Evolutionary conservation across 64 coral and sea anemone genomes (phyloP), one percentile per base, ranked within the genome.

Genomic region (Porites australiensis): DNA sequence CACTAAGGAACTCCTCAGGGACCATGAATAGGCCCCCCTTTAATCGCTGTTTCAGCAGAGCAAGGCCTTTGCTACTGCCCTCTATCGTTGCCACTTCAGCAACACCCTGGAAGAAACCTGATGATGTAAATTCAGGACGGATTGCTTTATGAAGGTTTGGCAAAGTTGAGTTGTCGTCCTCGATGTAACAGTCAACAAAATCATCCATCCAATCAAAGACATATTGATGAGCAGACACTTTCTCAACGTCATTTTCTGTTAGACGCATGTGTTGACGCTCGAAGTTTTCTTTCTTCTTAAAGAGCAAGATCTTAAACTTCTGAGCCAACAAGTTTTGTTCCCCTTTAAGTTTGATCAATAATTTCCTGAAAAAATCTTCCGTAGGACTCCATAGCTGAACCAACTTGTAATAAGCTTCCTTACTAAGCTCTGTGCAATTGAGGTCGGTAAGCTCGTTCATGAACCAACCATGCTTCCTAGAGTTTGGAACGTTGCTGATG

Each of bases 71-170:
- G 6, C n/a, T 52, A 19, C 50, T 19, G 9, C 77, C 50, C 58
- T 80, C 50, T 23, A 4, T 58, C 77, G 20, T 13, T 20, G 84
- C 73, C 2, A 72, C 51, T 44, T 58, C 50, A 3, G 1, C 68
- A 19, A 72, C 66, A 9, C 15, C 68, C 8, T 18, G 66, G 37
- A 87, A 72, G n/a, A 72, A 20, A 11, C 68, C 48, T 27, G 54
- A 18, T 72, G 18, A 1, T 4, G 2, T 55, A 68, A 27, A 55
- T 6, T 73, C 84, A 5, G 46, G 49, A 27, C 66, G 19, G 37
- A 87, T 43, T 73, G 48, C 84, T 87, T 87, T 87, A 50, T 55
- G 84, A 15, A 87, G 46, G 16, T 57, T 87, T 70, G 84, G 21
- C 66, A 22, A 72, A 3, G 67, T 50, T 47, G 84, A 73, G 43